These are phyloP conservation scores for Deilephila elpenor DNA, from an alignment of 2,888 invertebrate genomes.

Conservation along the genomic window DNA sequence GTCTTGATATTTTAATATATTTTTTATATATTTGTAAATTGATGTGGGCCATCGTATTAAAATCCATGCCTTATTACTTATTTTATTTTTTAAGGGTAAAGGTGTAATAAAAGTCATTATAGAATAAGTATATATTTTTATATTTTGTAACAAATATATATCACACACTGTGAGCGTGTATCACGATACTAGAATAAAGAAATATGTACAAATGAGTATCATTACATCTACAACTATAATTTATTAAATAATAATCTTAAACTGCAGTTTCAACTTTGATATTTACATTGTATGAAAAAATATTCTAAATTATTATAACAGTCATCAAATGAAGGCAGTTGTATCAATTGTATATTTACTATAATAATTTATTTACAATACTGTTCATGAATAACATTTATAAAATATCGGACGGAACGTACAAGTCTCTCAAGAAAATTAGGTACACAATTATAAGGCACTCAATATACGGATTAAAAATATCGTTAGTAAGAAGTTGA, in stretches of 20 bases:
- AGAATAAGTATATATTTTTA: slow-evolving; percentile 73
- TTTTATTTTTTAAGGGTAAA: background rate
- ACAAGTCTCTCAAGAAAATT: slow-evolving; percentile 46
- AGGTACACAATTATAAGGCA: slow-evolving; percentile 64
- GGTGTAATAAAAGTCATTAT: slow-evolving; percentile 47
- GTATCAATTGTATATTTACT: slow-evolving; percentile 33
- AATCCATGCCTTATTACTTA: background rate
- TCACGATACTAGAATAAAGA: slow-evolving; percentile 60
- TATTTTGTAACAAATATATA: slow-evolving; percentile 84
- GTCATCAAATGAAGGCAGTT: slow-evolving; percentile 78
- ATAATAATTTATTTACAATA: slow-evolving; percentile 47
- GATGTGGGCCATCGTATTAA: background rate
- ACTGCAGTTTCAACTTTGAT: slow-evolving; percentile 47
- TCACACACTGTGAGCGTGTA: slow-evolving; percentile 70
- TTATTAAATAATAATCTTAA: slow-evolving; percentile 65
- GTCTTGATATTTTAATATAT: too few relatives aligned
- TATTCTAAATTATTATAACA: slow-evolving; percentile 63
- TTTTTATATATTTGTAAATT: too few relatives aligned
- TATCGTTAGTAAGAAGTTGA: slow-evolving; percentile 86
- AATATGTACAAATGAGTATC: slow-evolving; percentile 72
- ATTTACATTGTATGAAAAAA: slow-evolving; percentile 44
- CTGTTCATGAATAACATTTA: slow-evolving; percentile 15
- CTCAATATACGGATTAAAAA: slow-evolving; percentile 50
- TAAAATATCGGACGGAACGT: slow-evolving; percentile 43
- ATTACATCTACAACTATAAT: slow-evolving; percentile 67